These are phyloP conservation scores for Dryadula phaetusa DNA, from an alignment of 2,888 invertebrate genomes.

Conservation along the genomic window DNA sequence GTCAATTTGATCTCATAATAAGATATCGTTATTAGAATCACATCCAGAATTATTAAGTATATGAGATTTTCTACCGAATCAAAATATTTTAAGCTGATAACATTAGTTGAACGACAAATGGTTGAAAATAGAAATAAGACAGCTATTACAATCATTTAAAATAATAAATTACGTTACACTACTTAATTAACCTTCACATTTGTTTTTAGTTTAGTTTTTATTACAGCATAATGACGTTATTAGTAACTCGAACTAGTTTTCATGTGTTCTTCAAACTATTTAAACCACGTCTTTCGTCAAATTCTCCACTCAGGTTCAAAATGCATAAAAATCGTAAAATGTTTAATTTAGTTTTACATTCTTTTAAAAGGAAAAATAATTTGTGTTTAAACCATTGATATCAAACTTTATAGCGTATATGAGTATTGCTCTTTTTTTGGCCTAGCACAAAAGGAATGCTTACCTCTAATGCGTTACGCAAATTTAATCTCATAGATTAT, in stretches of 20 bases:
- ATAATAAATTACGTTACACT: neutral
- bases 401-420: no score
- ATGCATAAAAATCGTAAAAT: neutral
- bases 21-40: neutral
- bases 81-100: neutral
- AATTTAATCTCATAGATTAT: no score
- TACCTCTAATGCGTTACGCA: no score
- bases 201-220: neutral
- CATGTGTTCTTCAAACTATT: constrained; percentile 2
- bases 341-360: neutral
- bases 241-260: constrained; percentile 2
- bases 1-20: neutral
- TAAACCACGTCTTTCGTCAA: neutral
- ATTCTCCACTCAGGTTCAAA: neutral
- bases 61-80: neutral
- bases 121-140: neutral
- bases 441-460: no score
- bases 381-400: no score
- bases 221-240: neutral
- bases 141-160: neutral
- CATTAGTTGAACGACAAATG: neutral
- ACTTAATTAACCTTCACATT: constrained; percentile 1
- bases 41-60: neutral
- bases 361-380: neutral
- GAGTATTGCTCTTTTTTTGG: no score